Evolutionary conservation across 2,113 vertebrate genomes (phyloP).

Genomic region (Ochotona curzoniae): DNA sequence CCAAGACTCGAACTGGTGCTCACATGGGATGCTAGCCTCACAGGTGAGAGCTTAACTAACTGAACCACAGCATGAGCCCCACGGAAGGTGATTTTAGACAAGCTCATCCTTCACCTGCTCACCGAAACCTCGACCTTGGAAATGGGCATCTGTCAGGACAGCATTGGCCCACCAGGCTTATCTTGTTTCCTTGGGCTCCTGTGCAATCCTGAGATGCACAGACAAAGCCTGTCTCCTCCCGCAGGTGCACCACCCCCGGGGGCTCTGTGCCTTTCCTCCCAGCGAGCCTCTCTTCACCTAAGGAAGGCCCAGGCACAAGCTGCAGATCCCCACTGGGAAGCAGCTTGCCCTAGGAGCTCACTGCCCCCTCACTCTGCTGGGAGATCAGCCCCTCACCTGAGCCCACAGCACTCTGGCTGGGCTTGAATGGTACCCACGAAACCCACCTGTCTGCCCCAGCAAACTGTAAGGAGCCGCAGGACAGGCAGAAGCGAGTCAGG

Average conservation of each 20-base stretch:
- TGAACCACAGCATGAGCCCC: too few species aligned
- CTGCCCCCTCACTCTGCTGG: too few species aligned
- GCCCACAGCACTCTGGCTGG: neutral
- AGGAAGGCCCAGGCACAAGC: neutral
- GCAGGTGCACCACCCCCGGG: too few species aligned
- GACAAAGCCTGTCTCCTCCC: neutral
- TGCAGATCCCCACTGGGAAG: neutral
- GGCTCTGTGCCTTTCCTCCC: neutral
- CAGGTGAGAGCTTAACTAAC: too few species aligned
- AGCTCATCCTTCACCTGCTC: too few species aligned
- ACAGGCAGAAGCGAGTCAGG: neutral
- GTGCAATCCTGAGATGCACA: neutral
- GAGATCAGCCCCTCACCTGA: neutral
- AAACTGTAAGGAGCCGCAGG: neutral
- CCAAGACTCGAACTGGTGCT: too few species aligned
- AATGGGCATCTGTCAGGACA: neutral
- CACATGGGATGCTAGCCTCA: too few species aligned
- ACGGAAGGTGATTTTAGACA: too few species aligned
- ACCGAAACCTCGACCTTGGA: accelerated
- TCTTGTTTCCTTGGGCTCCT: neutral
- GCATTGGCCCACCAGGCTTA: neutral
- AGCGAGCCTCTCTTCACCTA: neutral
- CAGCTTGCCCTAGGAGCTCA: neutral
- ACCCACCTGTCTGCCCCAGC: neutral
- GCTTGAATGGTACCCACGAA: accelerated